Evolutionary conservation across 2,113 vertebrate species (phyloP).

Genomic region (Corythaeola cristata): DNA sequence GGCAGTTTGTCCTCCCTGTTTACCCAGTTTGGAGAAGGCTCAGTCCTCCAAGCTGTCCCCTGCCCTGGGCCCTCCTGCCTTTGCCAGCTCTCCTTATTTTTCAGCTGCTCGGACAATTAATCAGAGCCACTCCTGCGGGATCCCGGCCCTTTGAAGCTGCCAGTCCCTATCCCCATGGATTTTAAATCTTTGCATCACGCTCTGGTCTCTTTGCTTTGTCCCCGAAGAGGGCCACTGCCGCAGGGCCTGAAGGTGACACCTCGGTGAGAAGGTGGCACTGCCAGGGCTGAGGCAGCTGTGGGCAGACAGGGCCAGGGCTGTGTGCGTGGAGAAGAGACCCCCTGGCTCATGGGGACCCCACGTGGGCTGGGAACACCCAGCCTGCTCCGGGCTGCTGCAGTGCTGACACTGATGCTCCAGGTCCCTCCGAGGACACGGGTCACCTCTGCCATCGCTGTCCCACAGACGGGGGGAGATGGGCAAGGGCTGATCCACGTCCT

Average conservation of each 20-base stretch:
- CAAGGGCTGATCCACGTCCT: fast-evolving
- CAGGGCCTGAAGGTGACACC: not conserved
- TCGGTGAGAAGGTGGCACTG: too few relatives aligned
- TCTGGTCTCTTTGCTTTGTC: not conserved
- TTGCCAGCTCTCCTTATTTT: not conserved
- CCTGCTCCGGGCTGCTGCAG: too few relatives aligned
- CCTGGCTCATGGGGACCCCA: fast-evolving
- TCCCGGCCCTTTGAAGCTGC: not conserved
- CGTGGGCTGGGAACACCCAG: not conserved
- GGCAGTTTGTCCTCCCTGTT: fast-evolving
- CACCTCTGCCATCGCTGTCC: not conserved
- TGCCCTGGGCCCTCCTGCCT: not conserved
- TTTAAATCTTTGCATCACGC: not conserved
- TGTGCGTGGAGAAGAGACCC: not conserved
- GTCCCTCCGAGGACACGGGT: not conserved
- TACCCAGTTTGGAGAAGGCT: not conserved
- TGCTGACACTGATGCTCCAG: not conserved
- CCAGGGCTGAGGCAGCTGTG: not conserved
- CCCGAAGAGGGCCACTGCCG: not conserved
- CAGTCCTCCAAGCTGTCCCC: not conserved
- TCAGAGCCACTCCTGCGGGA: conserved; percentile 31
- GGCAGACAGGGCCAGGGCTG: not conserved
- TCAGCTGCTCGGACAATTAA: conserved; percentile 35
- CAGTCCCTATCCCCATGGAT: not conserved
- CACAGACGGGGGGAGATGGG: not conserved